Evolutionary conservation across 2,113 vertebrate genomes (phyloP), one percentile per base, ranked within the genome.

Genomic region (Cygnus atratus): DNA sequence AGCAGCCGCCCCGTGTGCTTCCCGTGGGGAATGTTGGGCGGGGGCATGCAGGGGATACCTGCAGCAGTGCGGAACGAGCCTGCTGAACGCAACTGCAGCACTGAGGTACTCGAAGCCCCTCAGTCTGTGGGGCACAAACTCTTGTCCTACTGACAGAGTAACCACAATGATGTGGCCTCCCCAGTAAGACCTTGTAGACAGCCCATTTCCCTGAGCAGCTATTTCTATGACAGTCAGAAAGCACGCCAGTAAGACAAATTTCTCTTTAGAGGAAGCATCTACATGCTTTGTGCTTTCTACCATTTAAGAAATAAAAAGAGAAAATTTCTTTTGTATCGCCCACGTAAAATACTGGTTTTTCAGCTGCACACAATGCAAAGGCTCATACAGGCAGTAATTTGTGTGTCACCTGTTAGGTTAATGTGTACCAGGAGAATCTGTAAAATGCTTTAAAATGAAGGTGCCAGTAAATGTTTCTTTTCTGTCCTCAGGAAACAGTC

Each of bases 31-130:
- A 98, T 97, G n/a, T 75, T 37, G 1, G 97, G 97, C 6, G 98
- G 97, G 0, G 94, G 74, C 39, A 26, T 11, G 5, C 97, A 98
- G 11, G 83, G 96, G 92, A 98, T 98, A 41, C 86, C 97, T 98
- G 90, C 57, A 62, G 39, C 79, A 65, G 75, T 4, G 77, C 80
- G 55, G 52, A 92, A 59, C 29, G 13, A 74, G 58, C 41, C 9
- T 54, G 5, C 48, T 33, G 18, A 28, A 5, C 12, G 11, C 76
- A 22, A 5, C 41, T 31, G 55, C 37, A 66, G 43, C 55, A 3
- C 39, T 39, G 3, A 13, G 31, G 58, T 3, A 1, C 44, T 35
- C 12, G 14, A 24, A 55, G 41, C 1, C 31, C 29, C 31, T 2
- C 54, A 0, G 14, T 3, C n/a, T 44, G n/a, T 3, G 77, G 46